These are phyloP conservation scores for Pristionchus japonicus DNA, from an alignment of 2,888 invertebrate species.

Conservation along the genomic window DNA sequence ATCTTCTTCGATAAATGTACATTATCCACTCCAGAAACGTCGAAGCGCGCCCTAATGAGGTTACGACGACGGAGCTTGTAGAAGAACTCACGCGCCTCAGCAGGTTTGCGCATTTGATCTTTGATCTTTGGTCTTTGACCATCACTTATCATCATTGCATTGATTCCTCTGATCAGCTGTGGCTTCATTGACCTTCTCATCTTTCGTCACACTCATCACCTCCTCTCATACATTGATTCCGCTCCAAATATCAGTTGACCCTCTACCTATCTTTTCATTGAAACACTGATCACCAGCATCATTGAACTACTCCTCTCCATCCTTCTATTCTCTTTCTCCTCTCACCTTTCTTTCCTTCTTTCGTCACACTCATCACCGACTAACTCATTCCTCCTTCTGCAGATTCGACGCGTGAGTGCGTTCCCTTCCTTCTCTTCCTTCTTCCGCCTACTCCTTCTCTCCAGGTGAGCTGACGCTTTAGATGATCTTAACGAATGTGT, in stretches of 20 bases:
- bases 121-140: not conserved
- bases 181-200: too few species aligned
- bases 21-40: too few species aligned
- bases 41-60: not conserved
- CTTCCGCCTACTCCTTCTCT: not conserved
- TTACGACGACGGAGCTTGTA: not conserved
- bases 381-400: not conserved
- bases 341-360: not conserved
- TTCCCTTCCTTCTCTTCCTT: not conserved
- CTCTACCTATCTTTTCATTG: too few species aligned
- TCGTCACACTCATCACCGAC: not conserved
- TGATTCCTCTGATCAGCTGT: too few species aligned
- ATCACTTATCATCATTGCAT: too few species aligned
- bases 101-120: not conserved
- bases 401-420: constrained; percentile 23
- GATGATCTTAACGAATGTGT: too few species aligned
- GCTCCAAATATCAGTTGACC: not conserved
- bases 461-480: too few species aligned
- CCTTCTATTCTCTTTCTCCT: not conserved
- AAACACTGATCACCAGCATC: too few species aligned
- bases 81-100: not conserved
- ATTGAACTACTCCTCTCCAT: too few species aligned
- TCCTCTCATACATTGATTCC: not conserved
- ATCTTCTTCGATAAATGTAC: not conserved
- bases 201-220: too few species aligned